Conservation (phyloP, 2,113 vertebrate genomes). For the Sinocyclocheilus grahami region DNA sequence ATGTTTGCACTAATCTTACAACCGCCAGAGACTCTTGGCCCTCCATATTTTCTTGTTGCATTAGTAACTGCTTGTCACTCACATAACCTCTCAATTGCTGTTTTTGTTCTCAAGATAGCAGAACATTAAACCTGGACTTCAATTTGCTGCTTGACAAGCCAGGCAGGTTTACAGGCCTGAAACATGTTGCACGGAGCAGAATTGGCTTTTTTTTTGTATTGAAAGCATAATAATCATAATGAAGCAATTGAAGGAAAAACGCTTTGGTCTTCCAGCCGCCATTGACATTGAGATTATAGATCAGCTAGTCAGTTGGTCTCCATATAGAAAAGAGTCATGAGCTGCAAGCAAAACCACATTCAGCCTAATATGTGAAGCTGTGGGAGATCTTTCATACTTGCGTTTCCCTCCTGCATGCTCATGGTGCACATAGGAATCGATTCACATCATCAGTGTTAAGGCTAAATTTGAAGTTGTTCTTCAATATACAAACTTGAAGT, state of each 20-base stretch:
- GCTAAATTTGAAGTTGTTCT: background rate
- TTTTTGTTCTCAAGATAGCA: constrained; percentile 75
- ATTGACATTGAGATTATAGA: constrained; percentile 45
- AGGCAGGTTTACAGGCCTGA: constrained; percentile 66
- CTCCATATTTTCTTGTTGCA: constrained; percentile 63
- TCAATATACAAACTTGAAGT: constrained; percentile 11
- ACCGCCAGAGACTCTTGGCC: background rate
- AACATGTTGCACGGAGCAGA: background rate
- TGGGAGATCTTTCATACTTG: background rate
- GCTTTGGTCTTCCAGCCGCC: constrained; percentile 50
- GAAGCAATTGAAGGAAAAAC: constrained; percentile 61
- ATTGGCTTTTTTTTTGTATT: constrained; percentile 1
- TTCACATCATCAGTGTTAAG: constrained; percentile 19
- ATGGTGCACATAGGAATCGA: background rate
- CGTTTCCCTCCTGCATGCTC: background rate
- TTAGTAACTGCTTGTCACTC: constrained; percentile 74
- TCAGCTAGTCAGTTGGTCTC: background rate
- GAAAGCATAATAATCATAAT: constrained; percentile 68
- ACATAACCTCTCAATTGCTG: constrained; percentile 76
- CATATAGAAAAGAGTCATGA: constrained; percentile 8
- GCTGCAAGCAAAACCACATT: constrained; percentile 1
- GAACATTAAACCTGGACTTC: constrained; percentile 77
- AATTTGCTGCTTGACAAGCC: constrained; percentile 73
- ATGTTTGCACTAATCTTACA: constrained; percentile 6
- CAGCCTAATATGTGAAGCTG: background rate